Evolutionary conservation across 2,888 invertebrate genomes (phyloP), one percentile per base, ranked within the genome.

Genomic region (Drosophila paucipuncta): DNA sequence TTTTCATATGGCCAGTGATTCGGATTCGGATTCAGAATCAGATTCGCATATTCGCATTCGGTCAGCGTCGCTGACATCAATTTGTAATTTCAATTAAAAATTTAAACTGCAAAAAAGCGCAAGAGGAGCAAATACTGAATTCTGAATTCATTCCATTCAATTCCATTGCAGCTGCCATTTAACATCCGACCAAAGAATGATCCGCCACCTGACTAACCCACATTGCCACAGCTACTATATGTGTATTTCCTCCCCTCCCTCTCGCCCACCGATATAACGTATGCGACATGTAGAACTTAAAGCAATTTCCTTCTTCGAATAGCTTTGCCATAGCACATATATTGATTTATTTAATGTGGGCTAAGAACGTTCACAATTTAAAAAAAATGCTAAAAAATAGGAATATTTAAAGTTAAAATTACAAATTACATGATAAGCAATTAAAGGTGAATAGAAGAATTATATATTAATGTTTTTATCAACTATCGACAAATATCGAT

Each of bases 11-110:
- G 65, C 52, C 69, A 58, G 64, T 61, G 75, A 69, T 58, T 60
- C 57, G 41, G 43, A 33, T n/a, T 57, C 49, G 22, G 50, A 50
- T 39, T 50, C 41, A 33, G 35, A 61, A 18, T 57, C 67, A 39
- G 47, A 53, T 59, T 59, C 62, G 47, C 47, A 69, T 58, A 73
- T 78, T 64, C 76, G 53, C 49, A 62, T 63, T 77, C 73, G 78
- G 53, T 50, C 70, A 47, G 54, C 78, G 71, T 52, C 60, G 75
- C 64, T 75, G 74, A 72, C 83, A 88, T 88, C 86, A 88, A 88
- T 85, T 82, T 80, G 83, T 85, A 85, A 85, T 88, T 88, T 80
- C 82, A 85, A 85, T 88, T 82, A 88, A 85, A 85, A 88, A 85
- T 85, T 78, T 76, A 85, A 88, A 76, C 66, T 60, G 67, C 61